Evolutionary conservation across 2,888 invertebrate species (phyloP).

Genomic region (Cataglyphis albicans): DNA sequence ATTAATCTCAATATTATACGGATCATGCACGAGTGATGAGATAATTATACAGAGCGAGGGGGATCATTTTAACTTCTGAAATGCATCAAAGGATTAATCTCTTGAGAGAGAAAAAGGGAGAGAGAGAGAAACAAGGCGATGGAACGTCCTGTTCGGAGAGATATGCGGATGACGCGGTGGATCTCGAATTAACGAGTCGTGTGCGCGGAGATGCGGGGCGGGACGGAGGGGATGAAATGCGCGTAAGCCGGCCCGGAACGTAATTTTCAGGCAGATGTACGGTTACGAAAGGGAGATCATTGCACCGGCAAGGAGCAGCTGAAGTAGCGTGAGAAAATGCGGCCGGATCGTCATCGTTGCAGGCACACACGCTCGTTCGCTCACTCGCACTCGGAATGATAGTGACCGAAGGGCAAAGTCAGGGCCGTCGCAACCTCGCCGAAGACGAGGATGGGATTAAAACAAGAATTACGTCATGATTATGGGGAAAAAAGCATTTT

Average conservation of each 20-base stretch:
- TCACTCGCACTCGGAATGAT: slow-evolving; percentile 47
- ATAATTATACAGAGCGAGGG: background rate
- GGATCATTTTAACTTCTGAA: slow-evolving; percentile 14
- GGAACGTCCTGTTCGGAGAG: background rate
- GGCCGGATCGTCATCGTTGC: slow-evolving; percentile 54
- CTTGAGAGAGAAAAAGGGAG: background rate
- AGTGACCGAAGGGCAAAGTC: slow-evolving; percentile 71
- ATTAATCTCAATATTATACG: background rate
- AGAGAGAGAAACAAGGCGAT: background rate
- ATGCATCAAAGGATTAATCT: slow-evolving; percentile 28
- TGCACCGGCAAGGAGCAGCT: slow-evolving; percentile 74
- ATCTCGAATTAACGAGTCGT: slow-evolving; percentile 41
- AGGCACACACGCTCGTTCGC: slow-evolving; percentile 40
- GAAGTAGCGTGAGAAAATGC: slow-evolving; percentile 78
- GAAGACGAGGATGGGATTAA: slow-evolving; percentile 2
- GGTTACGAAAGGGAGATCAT: slow-evolving; percentile 73
- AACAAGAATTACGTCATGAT: background rate
- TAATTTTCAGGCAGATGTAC: slow-evolving; percentile 76
- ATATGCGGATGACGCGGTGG: slow-evolving; percentile 29
- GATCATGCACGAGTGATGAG: background rate
- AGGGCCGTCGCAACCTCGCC: slow-evolving; percentile 63
- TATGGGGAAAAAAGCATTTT: background rate
- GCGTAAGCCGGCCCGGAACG: slow-evolving; percentile 55
- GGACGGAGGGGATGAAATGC: slow-evolving; percentile 18
- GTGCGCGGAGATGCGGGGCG: background rate